Percentiles rank a stretch among this genome's conserved stretches.
These are phyloP conservation scores for Falco rusticolus DNA, from an alignment of 2,797 vertebrate genomes.

Conservation along the genomic window DNA sequence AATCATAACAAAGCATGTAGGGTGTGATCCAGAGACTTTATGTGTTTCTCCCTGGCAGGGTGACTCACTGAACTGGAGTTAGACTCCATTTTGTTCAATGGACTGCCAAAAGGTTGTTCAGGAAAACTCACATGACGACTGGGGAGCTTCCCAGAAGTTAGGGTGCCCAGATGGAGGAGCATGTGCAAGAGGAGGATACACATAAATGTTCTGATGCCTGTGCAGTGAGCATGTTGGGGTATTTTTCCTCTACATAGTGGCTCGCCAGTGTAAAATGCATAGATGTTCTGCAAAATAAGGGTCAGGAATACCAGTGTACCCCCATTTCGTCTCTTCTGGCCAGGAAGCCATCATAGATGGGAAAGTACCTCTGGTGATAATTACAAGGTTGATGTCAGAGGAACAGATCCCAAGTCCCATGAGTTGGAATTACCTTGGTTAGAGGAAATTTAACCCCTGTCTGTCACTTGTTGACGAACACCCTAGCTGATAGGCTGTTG, in stretches of 20 bases:
- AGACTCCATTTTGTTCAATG: not conserved
- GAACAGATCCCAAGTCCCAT: not conserved
- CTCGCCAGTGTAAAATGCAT: not conserved
- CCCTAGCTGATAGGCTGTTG: not conserved
- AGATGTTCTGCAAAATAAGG: not conserved
- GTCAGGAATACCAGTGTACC: not conserved
- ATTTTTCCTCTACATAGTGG: not conserved
- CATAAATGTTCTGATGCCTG: not conserved
- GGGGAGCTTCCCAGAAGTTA: conserved; percentile 19
- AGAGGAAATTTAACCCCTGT: not conserved
- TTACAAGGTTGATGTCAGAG: not conserved
- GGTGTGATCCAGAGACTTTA: not conserved
- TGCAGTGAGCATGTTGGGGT: not conserved
- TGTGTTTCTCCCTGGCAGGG: not conserved
- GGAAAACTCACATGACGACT: not conserved
- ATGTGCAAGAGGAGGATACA: conserved; percentile 5
- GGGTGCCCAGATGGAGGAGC: conserved; percentile 30
- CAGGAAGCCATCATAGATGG: not conserved
- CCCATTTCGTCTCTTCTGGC: not conserved
- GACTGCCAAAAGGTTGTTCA: conserved; percentile 26
- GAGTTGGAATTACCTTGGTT: not conserved
- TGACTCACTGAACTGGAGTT: conserved; percentile 14
- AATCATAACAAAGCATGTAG: conserved; percentile 24
- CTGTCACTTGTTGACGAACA: not conserved
- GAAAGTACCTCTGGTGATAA: not conserved